Evolutionary conservation across 2,113 vertebrate genomes (phyloP).

Genomic region (Neomonachus schauinslandi): DNA sequence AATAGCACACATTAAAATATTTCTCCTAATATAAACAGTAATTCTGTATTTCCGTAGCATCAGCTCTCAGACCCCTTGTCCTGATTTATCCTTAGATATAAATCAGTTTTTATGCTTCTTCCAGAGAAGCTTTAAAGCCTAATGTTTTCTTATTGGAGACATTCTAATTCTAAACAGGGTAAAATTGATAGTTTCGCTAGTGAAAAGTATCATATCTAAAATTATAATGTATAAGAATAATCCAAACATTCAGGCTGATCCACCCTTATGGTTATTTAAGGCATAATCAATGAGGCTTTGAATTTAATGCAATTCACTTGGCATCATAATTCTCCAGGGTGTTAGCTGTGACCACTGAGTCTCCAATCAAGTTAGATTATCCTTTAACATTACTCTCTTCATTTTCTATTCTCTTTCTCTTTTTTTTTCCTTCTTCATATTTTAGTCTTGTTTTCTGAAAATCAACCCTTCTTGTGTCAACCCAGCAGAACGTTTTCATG

Average conservation of each 20-base stretch:
- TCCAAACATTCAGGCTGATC: not conserved
- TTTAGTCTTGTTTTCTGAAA: not conserved
- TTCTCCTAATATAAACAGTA: conserved; percentile 56
- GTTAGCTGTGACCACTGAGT: conserved; percentile 7
- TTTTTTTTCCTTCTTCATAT: not conserved
- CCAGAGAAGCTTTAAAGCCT: conserved; percentile 48
- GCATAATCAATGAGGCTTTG: conserved; percentile 62
- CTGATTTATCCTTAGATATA: not conserved
- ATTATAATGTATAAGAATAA: conserved; percentile 55
- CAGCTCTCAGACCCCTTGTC: conserved; percentile 2
- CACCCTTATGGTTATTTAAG: conserved; percentile 55
- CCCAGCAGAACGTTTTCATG: not conserved
- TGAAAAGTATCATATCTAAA: conserved; percentile 58
- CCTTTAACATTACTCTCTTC: conserved; percentile 3
- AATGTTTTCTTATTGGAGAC: conserved; percentile 48
- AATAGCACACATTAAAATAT: conserved; percentile 25
- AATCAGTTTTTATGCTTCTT: conserved; percentile 67
- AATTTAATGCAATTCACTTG: conserved; percentile 68
- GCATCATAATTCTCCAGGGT: conserved; percentile 3
- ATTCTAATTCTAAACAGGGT: conserved; percentile 64
- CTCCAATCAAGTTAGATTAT: not conserved
- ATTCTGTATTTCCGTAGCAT: not conserved
- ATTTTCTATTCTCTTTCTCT: conserved; percentile 21
- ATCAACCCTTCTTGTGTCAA: not conserved
- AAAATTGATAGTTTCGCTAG: conserved; percentile 57